Evolutionary conservation across 2,888 invertebrate genomes (phyloP), one percentile per base, ranked within the genome.

Genomic region (Mystacides longicornis): DNA sequence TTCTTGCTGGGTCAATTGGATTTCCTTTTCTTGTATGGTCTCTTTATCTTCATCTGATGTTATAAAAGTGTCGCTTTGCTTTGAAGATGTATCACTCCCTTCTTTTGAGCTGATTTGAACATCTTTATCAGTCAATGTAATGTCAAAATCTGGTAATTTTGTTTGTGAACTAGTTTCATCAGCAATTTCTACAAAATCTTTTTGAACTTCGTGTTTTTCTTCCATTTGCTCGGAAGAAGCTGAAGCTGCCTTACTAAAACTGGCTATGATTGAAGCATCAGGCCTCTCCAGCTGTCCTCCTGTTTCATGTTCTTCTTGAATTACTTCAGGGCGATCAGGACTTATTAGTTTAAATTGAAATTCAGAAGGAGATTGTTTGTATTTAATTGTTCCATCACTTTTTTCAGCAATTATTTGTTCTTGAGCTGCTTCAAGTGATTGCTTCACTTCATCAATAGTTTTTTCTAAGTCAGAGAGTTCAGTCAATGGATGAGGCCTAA

Each of bases 291-390:
- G 62, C 68, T 49, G 66, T 21, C 65, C 67, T 7, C 61, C 60
- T 18, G 75, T 71, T 43, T 77, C 74, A 48, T 81, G 71, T 66
- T 82, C 81, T 67, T 81, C 81, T 42, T 76, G 79, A 46, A 81
- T 81, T 18, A 79, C 77, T 69, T 81, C 81, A 18, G 80, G 79
- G 62, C 71, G 69, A 23, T 77, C 77, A 1, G 77, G 77, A 60
- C 77, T 78, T 31, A 77, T 74, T 20, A 82, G 69, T 68, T 82
- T 85, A 54, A 87, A 84, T 65, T 86, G 85, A 65, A 87, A 87
- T 67, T 87, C 86, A 1, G 85, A 85, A 2, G 86, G 85, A 0
- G 86, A 85, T 62, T 86, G 83, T 64, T 86, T 85, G 62, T 82
- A 82, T 65, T 81, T 82, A 50, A 81, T 80, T 60, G 80, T 85